phyloP scores from a whole-genome alignment of 2,888 invertebrate genomes.

The Eupithecia exiguata region DNA sequence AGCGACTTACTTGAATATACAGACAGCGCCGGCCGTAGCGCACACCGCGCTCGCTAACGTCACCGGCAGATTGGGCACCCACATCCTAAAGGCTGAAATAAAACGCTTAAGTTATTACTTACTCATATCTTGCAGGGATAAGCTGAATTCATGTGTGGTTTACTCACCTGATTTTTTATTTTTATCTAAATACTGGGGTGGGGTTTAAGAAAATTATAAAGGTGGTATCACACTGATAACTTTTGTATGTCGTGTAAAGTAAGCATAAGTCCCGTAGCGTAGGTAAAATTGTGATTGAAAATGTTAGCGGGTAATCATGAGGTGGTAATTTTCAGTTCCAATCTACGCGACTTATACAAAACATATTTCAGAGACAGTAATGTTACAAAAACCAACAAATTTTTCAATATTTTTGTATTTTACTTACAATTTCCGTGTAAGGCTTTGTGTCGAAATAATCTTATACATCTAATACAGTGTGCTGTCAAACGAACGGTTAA shows the following conservation, averaged over 20 bases:
- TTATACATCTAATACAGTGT: conserved; percentile 53
- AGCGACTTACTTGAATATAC: conserved; percentile 82
- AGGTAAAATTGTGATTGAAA: no score
- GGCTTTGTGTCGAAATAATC: conserved; percentile 58
- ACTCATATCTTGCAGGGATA: neutral
- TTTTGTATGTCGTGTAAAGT: neutral
- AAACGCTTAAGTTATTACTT: neutral
- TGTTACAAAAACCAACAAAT: neutral
- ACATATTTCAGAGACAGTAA: neutral
- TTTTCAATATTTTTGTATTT: conserved; percentile 58
- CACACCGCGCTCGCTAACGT: conserved; percentile 80
- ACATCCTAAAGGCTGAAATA: conserved; percentile 52
- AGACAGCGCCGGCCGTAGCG: conserved; percentile 79
- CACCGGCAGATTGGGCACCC: conserved; percentile 78
- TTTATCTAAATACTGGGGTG: neutral
- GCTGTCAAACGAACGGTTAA: conserved; percentile 48
- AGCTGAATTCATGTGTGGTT: neutral
- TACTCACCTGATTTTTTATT: conserved; percentile 27
- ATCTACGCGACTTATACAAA: no score
- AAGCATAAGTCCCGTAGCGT: no score
- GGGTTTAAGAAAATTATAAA: neutral
- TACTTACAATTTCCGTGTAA: conserved; percentile 64
- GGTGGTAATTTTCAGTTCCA: no score
- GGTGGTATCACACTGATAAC: neutral
- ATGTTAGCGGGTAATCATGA: no score